Evolutionary conservation across 1,140 invertebrate genomes (phyloP).

Genomic region (Dryas iulia): DNA sequence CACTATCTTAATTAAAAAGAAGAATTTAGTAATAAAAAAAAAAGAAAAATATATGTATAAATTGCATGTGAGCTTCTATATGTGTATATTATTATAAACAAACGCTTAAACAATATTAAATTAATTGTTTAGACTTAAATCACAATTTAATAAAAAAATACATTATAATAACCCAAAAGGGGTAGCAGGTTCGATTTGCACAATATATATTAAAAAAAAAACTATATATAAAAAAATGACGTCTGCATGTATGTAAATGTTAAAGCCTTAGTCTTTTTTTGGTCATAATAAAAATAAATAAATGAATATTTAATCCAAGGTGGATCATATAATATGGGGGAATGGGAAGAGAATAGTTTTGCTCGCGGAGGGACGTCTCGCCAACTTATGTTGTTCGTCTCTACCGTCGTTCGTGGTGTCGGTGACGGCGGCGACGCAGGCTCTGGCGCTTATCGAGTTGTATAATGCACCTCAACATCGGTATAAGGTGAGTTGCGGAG

Average conservation of each 20-base stretch:
- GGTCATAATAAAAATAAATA: neutral
- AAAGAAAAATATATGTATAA: neutral
- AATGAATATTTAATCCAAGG: conserved; percentile 65
- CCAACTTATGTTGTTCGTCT: conserved; percentile 98
- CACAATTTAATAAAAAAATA: too few species aligned
- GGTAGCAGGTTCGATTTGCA: too few species aligned
- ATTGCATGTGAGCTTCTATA: neutral
- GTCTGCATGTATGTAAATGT: too few species aligned
- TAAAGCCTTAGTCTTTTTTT: too few species aligned
- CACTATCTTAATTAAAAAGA: neutral
- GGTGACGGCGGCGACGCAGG: conserved; percentile 96
- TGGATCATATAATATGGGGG: conserved; percentile 98
- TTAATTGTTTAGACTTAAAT: too few species aligned
- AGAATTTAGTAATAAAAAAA: neutral
- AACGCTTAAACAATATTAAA: too few species aligned
- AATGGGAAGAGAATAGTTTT: conserved; percentile 95
- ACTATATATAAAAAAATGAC: too few species aligned
- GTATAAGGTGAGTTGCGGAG: conserved; percentile 77
- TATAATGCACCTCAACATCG: conserved; percentile 96
- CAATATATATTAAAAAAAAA: too few species aligned
- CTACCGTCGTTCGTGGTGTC: conserved; percentile 98
- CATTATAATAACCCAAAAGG: too few species aligned
- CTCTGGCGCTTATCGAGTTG: conserved; percentile 96
- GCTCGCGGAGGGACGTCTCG: conserved; percentile 95
- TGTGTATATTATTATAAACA: neutral